Conservation (phyloP, 2,888 invertebrate genomes). For the Alloplasta piceator region DNA sequence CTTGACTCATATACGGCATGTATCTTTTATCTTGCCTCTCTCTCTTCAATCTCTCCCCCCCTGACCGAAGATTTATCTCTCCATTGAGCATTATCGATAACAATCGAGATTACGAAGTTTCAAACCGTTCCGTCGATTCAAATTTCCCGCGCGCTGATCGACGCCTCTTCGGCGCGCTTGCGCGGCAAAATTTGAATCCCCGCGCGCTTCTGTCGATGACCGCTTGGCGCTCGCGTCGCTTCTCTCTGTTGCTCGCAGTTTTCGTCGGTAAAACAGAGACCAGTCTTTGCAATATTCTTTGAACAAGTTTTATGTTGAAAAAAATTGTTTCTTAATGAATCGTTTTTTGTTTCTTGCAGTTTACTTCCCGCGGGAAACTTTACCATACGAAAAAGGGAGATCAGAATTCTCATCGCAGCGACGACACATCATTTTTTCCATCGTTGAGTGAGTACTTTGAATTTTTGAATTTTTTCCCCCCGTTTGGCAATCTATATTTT, state of each 20-base stretch:
- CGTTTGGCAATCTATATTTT: not conserved
- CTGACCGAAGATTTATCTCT: slow-evolving; percentile 19
- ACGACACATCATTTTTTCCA: too few species aligned
- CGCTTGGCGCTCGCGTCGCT: too few species aligned
- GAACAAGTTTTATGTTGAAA: not conserved
- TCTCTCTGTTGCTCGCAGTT: not conserved
- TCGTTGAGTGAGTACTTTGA: not conserved
- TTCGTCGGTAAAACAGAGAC: not conserved
- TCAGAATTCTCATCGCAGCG: too few species aligned
- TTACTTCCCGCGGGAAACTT: too few species aligned
- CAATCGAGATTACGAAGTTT: slow-evolving; percentile 4
- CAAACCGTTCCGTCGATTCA: not conserved
- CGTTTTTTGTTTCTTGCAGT: not conserved
- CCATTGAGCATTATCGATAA: slow-evolving; percentile 20
- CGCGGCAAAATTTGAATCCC: not conserved
- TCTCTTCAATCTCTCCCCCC: not conserved
- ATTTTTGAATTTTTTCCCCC: not conserved
- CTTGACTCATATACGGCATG: slow-evolving; percentile 76
- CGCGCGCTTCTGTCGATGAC: not conserved
- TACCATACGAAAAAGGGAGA: too few species aligned
- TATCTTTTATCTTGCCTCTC: slow-evolving; percentile 21
- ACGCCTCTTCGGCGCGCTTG: not conserved
- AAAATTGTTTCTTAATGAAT: not conserved
- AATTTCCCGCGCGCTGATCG: slow-evolving; percentile 5
- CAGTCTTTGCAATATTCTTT: too few species aligned